A percentile compares a stretch with the other conserved stretches of the same genome.
phyloP scores from a whole-genome alignment of 2,113 vertebrate genomes.

The Ameiurus melas region DNA sequence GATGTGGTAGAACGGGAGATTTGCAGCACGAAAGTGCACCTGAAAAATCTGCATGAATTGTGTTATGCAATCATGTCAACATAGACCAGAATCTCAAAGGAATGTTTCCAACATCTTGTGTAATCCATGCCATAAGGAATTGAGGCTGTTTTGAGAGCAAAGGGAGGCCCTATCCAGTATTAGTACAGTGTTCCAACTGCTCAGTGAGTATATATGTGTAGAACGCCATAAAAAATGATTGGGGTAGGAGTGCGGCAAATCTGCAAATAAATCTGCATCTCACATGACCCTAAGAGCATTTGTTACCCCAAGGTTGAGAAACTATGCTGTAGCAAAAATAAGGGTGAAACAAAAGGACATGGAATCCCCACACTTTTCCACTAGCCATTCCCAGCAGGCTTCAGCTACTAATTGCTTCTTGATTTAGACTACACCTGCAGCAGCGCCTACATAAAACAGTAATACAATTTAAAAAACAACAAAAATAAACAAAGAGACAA shows the following conservation, averaged over 20 bases:
- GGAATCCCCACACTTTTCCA: neutral
- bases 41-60: no score
- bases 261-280: neutral
- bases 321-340: neutral
- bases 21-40: no score
- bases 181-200: no score
- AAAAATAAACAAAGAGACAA: neutral
- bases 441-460: neutral
- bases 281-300: neutral
- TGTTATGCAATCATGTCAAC: no score
- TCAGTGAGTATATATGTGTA: neutral
- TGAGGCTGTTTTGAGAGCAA: no score
- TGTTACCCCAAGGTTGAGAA: neutral
- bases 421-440: constrained; percentile 5
- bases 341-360: neutral
- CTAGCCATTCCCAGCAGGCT: neutral
- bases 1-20: no score
- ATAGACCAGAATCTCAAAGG: no score
- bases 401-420: neutral
- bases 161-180: no score
- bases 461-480: neutral
- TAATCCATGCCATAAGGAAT: no score
- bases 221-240: neutral
- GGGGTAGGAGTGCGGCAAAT: neutral
- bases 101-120: no score